A percentile compares a stretch with the other conserved stretches of the same genome.
phyloP scores from a whole-genome alignment of 92 coral and sea anemone species.

The Hydrozoanthus gracilis region DNA sequence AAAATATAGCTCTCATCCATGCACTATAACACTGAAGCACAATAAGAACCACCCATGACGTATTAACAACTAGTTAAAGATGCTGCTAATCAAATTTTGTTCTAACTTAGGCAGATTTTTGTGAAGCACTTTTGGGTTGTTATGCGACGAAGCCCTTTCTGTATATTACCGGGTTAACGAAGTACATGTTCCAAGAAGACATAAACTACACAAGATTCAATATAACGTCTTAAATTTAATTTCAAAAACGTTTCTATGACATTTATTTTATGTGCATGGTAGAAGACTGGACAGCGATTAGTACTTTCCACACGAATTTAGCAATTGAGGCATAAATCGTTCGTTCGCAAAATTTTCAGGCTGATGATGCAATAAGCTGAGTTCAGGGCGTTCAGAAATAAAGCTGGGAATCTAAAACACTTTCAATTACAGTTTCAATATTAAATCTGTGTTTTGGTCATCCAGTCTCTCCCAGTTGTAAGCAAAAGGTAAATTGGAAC shows the following conservation, averaged over 20 bases:
- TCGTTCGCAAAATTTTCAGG: not conserved
- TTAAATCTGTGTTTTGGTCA: not conserved
- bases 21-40: not conserved
- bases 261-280: not conserved
- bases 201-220: constrained; percentile 3
- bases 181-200: constrained; percentile 6
- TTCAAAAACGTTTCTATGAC: not conserved
- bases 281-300: not conserved
- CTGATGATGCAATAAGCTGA: not conserved
- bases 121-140: constrained; percentile 66
- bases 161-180: constrained; percentile 13
- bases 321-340: not conserved
- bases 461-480: not conserved
- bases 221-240: not conserved
- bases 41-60: constrained; percentile 37
- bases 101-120: constrained; percentile 66
- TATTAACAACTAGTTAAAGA: constrained; percentile 33
- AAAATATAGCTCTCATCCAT: not conserved
- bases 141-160: constrained; percentile 49
- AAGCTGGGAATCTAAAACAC: not conserved
- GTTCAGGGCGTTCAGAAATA: not conserved
- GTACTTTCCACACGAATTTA: not conserved
- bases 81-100: constrained; percentile 38
- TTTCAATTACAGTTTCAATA: no score
- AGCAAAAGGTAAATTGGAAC: not conserved